Percentiles rank a stretch among this genome's conserved stretches.
Conservation (phyloP, 2,113 vertebrate species). For the Nettapus auritus region DNA sequence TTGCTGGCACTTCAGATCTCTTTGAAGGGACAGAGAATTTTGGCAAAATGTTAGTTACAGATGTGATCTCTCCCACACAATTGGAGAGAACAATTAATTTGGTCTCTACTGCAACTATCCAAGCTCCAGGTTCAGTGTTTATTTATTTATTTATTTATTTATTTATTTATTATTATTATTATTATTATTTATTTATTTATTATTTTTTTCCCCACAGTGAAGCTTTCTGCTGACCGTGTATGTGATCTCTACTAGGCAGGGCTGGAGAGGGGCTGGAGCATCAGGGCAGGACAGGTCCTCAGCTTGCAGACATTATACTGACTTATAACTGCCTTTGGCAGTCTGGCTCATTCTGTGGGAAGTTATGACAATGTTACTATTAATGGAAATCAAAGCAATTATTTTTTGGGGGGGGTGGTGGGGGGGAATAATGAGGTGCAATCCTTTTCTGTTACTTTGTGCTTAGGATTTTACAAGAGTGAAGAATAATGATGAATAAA, state of each 20-base stretch:
- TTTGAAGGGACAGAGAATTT: neutral
- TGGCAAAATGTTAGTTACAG: neutral
- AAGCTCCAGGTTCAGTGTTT: neutral
- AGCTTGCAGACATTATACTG: neutral
- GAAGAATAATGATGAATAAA: neutral
- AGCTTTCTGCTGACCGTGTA: accelerated
- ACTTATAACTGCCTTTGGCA: neutral
- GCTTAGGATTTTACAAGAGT: neutral
- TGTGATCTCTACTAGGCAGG: neutral
- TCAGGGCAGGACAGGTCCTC: neutral
- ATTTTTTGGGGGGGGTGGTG: neutral
- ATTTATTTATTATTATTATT: too few species aligned
- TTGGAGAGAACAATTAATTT: neutral
- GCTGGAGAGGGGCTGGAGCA: neutral
- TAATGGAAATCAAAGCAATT: neutral
- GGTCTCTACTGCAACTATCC: neutral
- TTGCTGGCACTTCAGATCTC: neutral
- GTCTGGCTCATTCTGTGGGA: neutral
- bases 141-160: too few species aligned
- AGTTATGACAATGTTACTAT: neutral
- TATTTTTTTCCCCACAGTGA: neutral
- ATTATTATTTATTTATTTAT: too few species aligned
- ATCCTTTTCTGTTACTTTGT: neutral
- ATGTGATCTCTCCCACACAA: neutral
- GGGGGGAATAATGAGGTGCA: neutral